Percentiles rank a stretch among this genome's conserved stretches.
Conservation (phyloP, 2,888 invertebrate genomes). For the Cremastinae sp. region DNA sequence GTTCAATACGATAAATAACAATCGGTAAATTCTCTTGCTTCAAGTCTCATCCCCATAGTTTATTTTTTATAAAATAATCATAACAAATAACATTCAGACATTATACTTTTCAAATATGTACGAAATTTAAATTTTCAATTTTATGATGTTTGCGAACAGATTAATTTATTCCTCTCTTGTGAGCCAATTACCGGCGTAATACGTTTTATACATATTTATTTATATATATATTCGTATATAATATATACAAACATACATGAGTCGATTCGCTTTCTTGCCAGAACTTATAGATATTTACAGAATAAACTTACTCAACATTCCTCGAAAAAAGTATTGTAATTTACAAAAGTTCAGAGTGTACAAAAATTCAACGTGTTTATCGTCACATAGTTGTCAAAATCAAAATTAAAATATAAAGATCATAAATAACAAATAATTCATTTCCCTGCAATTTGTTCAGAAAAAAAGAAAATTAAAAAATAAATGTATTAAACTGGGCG, state of each 20-base stretch:
- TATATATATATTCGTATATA: constrained; percentile 1
- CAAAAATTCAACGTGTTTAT: constrained; percentile 10
- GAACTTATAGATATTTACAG: constrained; percentile 25
- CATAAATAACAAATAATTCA: neutral
- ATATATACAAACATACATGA: constrained; percentile 31
- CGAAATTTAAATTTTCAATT: constrained; percentile 18
- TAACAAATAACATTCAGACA: constrained; percentile 40
- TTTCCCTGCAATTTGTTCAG: neutral
- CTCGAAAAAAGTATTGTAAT: constrained; percentile 4
- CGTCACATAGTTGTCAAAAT: no score
- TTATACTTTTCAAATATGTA: constrained; percentile 9
- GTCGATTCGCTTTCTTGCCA: constrained; percentile 7
- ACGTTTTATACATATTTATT: neutral
- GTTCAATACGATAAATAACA: neutral
- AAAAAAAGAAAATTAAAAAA: no score
- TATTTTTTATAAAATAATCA: constrained; percentile 33
- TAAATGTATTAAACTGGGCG: no score
- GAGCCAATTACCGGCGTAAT: neutral
- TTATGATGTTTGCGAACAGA: neutral
- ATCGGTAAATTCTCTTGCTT: neutral
- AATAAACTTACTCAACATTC: constrained; percentile 7
- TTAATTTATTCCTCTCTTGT: constrained; percentile 1
- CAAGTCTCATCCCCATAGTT: constrained; percentile 9
- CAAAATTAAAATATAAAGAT: neutral
- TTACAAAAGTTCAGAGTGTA: constrained; percentile 9